phyloP scores from a whole-genome alignment of 2,113 vertebrate species.

The Halcyon malimbica region DNA sequence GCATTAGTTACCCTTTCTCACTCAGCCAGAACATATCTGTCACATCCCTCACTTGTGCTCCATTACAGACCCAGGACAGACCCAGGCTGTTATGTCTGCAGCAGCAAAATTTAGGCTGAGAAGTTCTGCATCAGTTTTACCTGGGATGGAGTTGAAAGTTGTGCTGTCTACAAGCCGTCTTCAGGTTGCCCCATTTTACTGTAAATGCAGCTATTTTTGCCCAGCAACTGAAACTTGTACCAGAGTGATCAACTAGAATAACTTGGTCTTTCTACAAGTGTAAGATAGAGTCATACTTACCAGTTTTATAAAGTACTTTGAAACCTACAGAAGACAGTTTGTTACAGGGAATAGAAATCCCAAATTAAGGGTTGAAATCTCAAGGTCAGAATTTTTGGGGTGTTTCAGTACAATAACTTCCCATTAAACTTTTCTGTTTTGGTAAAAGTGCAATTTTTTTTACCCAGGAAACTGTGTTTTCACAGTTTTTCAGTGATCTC shows the following conservation, averaged over 20 bases:
- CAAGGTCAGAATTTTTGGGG: not conserved
- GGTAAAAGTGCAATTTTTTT: rapidly evolving
- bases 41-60: not conserved
- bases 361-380: not conserved
- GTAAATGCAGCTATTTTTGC: not conserved
- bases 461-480: not conserved
- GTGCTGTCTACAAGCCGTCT: not conserved
- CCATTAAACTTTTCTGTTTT: not conserved
- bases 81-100: not conserved
- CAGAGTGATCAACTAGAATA: not conserved
- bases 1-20: not conserved
- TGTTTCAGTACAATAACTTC: not conserved
- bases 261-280: not conserved
- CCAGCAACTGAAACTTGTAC: not conserved
- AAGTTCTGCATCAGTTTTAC: not conserved
- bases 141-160: not conserved
- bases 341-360: rapidly evolving
- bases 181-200: not conserved
- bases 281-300: not conserved
- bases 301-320: not conserved
- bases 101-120: not conserved
- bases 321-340: not conserved
- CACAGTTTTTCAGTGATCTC: not conserved
- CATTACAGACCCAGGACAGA: not conserved
- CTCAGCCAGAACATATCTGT: not conserved